Conservation (phyloP, 2,888 invertebrate genomes). For the Volucella inflata region DNA sequence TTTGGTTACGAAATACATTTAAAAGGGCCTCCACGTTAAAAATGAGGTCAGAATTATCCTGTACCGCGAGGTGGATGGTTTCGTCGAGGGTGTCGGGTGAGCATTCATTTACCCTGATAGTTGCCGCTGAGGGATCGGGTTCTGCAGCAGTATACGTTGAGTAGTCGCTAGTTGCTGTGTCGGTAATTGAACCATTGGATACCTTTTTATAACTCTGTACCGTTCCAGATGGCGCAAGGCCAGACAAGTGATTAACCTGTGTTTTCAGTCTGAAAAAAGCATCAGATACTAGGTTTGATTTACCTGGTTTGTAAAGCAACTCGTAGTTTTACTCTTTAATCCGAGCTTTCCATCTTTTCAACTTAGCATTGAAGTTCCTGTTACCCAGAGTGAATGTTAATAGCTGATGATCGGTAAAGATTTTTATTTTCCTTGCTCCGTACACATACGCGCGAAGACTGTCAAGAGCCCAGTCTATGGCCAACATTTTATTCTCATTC, state of each 20-base stretch:
- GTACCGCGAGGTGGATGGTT: no score
- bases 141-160: no score
- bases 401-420: not conserved
- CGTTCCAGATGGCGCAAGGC: not conserved
- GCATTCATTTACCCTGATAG: no score
- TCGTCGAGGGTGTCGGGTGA: no score
- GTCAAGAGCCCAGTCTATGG: constrained; percentile 28
- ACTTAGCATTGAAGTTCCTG: constrained; percentile 37
- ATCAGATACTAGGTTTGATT: constrained; percentile 49
- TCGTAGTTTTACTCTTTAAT: constrained; percentile 65
- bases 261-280: constrained; percentile 44
- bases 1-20: no score
- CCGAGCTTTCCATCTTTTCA: constrained; percentile 62
- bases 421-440: constrained; percentile 59
- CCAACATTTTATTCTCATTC: constrained; percentile 19
- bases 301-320: constrained; percentile 62
- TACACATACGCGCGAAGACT: constrained; percentile 55
- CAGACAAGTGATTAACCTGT: constrained; percentile 6
- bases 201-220: not conserved
- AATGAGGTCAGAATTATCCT: no score
- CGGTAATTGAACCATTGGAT: no score
- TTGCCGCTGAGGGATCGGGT: no score
- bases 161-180: no score
- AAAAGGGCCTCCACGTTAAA: no score
- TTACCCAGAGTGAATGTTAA: no score